Evolutionary conservation across 2,888 invertebrate genomes (phyloP), one percentile per base, ranked within the genome.

Genomic region (Caenorhabditis auriculariae): DNA sequence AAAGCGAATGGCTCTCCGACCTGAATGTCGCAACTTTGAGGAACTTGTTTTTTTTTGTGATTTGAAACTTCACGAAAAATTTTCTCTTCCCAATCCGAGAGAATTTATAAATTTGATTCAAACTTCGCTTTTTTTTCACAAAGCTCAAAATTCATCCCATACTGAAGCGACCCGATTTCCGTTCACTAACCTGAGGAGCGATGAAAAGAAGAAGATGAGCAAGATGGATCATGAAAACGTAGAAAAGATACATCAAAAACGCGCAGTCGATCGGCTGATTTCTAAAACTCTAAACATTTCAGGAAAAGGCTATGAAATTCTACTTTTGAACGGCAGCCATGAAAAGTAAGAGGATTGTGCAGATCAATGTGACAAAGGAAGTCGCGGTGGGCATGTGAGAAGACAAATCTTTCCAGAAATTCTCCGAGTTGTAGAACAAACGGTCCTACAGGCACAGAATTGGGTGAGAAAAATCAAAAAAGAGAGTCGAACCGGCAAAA

Each of bases 261-360:
- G 77, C 73, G 29, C 74, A 72, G 55, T 77, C 75, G 35, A 69
- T 63, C 1, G 67, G 60, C 43, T 65, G 66, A 41, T 64, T 68
- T 54, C 73, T 72, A 44, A 61, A 43, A 9, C 27, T 7, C 19
- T 21, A n/a, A 32, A 35, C 24, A 3, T 37, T 46, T 27, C 4
- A 19, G 6, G 4, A 27, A 19, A 29, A 24, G 7, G 7, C 15
- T 9, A 12, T 6, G 32, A 28, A 7, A 41, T 58, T 63, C 39
- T 26, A 77, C 77, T 64, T 73, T 37, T 76, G 75, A 49, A 74
- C 67, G 1, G 75, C 59, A 7, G 72, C 69, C 44, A 76, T 67
- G 38, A 76, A 68, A n/a, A 79, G 53, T n/a, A 80, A 44, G 27
- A 77, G 53, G 17, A 71, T 58, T 23, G 62, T 65, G 46, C 62